These are phyloP conservation scores for Psilopogon haemacephalus DNA, from an alignment of 2,113 vertebrate species.

Conservation along the genomic window DNA sequence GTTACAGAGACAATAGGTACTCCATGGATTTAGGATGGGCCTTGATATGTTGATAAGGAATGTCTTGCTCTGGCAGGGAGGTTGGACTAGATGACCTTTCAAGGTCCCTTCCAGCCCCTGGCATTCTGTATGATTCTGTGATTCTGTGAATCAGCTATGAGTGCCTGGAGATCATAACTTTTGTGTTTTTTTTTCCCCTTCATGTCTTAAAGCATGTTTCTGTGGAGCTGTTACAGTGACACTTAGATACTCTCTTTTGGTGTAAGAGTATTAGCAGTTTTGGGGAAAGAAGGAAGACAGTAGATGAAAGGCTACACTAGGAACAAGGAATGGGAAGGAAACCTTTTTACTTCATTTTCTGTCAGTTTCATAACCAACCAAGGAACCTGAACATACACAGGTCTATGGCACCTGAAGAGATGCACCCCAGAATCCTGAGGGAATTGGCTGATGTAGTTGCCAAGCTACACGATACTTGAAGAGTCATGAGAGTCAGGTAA, in stretches of 20 bases:
- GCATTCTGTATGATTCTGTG: too few relatives aligned
- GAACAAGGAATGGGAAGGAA: neutral
- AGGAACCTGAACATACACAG: too few relatives aligned
- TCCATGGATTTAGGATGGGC: neutral
- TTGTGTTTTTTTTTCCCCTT: neutral
- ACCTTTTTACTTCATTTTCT: neutral
- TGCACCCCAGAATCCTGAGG: too few relatives aligned
- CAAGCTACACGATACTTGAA: too few relatives aligned
- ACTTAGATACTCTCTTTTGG: neutral
- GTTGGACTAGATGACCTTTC: too few relatives aligned
- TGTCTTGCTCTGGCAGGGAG: too few relatives aligned
- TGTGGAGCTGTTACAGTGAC: neutral
- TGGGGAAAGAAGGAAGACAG: neutral
- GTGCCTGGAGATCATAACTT: neutral
- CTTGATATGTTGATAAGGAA: neutral
- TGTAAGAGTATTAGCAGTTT: neutral
- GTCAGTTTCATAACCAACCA: too few relatives aligned
- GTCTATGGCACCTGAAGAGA: too few relatives aligned
- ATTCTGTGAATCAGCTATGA: neutral
- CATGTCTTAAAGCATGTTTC: neutral
- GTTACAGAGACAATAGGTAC: neutral
- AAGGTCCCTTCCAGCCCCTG: too few relatives aligned
- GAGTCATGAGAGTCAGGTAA: too few relatives aligned
- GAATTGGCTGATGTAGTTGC: too few relatives aligned
- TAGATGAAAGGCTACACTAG: neutral